Conservation (phyloP, 2,113 vertebrate species). For the Petrocephalus zakoni region DNA sequence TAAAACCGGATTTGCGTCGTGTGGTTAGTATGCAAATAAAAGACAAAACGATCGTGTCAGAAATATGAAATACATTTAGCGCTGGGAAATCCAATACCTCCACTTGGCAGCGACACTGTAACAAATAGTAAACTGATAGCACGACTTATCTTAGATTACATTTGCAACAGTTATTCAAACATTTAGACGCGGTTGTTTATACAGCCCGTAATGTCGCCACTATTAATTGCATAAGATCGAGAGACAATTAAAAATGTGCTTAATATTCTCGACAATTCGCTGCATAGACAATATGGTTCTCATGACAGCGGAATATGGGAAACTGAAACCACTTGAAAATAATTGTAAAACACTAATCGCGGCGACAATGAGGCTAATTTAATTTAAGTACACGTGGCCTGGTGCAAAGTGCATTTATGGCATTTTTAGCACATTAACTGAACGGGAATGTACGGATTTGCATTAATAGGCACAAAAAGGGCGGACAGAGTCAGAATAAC, state of each 20-base stretch:
- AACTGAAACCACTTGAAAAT: background rate
- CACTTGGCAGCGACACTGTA: background rate
- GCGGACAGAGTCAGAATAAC: background rate
- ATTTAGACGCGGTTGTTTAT: background rate
- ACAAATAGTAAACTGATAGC: background rate
- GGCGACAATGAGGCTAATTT: background rate
- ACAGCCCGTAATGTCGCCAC: background rate
- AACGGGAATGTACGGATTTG: background rate
- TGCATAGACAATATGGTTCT: background rate
- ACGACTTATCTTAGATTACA: constrained; percentile 5
- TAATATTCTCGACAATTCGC: background rate
- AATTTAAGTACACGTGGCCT: background rate
- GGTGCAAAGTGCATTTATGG: background rate
- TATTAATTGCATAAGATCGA: background rate
- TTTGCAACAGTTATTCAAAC: background rate
- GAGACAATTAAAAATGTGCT: background rate
- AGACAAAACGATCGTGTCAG: background rate
- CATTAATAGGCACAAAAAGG: background rate
- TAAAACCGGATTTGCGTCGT: background rate
- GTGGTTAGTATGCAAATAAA: background rate
- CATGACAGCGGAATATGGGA: background rate
- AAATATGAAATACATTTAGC: background rate
- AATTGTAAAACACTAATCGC: background rate
- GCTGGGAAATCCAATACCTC: background rate
- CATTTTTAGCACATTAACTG: background rate